Evolutionary conservation across 2,113 vertebrate genomes (phyloP).

Genomic region (Myodes glareolus): DNA sequence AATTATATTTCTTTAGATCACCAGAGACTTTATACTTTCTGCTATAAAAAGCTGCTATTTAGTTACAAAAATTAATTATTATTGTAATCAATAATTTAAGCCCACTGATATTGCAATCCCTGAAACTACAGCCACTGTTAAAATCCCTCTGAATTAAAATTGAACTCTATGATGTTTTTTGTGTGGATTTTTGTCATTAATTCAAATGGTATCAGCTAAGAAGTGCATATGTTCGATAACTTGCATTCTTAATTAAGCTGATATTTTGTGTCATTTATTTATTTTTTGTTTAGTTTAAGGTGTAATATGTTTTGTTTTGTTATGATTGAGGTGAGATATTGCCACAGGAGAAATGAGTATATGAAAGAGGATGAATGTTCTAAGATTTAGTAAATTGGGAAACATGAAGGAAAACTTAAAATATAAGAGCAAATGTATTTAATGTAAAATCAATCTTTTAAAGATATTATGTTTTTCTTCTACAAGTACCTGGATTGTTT

Average conservation of each 20-base stretch:
- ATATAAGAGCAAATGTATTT: neutral
- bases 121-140: slow-evolving; percentile 21
- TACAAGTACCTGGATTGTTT: neutral
- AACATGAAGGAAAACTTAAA: slow-evolving; percentile 58
- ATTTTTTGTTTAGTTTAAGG: slow-evolving; percentile 61
- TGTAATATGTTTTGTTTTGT: slow-evolving; percentile 23
- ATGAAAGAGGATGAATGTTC: slow-evolving; percentile 63
- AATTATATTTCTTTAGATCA: slow-evolving; percentile 84
- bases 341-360: slow-evolving; percentile 75
- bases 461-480: neutral
- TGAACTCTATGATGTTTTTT: slow-evolving; percentile 58
- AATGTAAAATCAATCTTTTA: neutral
- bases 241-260: slow-evolving; percentile 77
- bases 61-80: slow-evolving; percentile 79
- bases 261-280: slow-evolving; percentile 85
- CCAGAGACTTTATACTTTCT: slow-evolving; percentile 73
- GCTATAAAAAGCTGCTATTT: slow-evolving; percentile 67
- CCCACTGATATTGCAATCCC: slow-evolving; percentile 62
- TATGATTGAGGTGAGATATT: slow-evolving; percentile 67
- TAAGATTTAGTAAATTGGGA: slow-evolving; percentile 75
- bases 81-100: slow-evolving; percentile 83
- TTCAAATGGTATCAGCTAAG: slow-evolving; percentile 73
- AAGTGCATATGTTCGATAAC: slow-evolving; percentile 79
- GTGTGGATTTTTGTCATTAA: slow-evolving; percentile 23
- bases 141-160: slow-evolving; percentile 57